Conservation (phyloP, 1,140 invertebrate species). For the Tetragonula clypearis region DNA sequence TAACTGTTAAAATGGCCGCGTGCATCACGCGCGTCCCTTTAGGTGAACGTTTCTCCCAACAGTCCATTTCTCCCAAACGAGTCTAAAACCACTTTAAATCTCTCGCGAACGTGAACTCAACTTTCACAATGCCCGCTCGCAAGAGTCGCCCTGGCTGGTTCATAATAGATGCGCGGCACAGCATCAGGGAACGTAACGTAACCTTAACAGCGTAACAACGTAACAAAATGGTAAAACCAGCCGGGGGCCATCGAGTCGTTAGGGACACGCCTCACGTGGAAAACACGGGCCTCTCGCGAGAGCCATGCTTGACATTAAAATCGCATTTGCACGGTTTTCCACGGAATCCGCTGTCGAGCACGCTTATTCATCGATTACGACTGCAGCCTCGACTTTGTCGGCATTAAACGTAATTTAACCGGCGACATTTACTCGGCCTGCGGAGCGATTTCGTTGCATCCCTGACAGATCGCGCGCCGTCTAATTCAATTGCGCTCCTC, state of each 20-base stretch:
- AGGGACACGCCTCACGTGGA: constrained; percentile 59
- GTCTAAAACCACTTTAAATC: neutral
- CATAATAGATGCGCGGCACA: constrained; percentile 31
- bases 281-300: constrained; percentile 32
- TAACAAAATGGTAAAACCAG: constrained; percentile 57
- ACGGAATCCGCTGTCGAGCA: constrained; percentile 19
- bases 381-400: neutral
- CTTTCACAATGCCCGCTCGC: neutral
- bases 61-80: neutral
- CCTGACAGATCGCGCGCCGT: constrained; percentile 3
- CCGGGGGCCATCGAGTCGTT: constrained; percentile 57
- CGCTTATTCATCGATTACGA: constrained; percentile 53
- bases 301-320: constrained; percentile 65
- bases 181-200: constrained; percentile 15
- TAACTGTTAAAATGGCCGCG: neutral
- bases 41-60: neutral
- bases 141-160: neutral
- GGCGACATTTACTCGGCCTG: constrained; percentile 15
- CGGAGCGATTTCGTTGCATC: constrained; percentile 33
- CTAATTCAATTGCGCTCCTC: constrained; percentile 21
- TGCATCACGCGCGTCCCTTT: neutral
- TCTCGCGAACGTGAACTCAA: no score
- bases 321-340: constrained; percentile 69
- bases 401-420: constrained; percentile 43
- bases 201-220: constrained; percentile 9